Base-by-base conservation (phyloP, 1,140 invertebrate genomes). In the Drosophila tsacasi region DNA sequence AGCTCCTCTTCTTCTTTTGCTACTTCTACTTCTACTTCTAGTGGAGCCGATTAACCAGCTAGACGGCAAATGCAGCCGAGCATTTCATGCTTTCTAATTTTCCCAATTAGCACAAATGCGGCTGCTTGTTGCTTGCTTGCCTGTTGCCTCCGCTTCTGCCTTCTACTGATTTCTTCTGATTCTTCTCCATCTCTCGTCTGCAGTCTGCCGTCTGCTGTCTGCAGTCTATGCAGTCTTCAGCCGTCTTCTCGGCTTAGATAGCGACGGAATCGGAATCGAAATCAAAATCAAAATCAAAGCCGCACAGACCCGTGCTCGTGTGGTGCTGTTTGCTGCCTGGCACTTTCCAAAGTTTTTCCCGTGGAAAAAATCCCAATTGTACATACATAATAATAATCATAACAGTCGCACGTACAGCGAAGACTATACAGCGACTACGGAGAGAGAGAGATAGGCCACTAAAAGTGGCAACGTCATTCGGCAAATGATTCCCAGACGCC, bases 71-170 rank as follows among this genome's bases (percentile, higher is more conserved):
- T 79, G 76, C 75, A 74, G 66, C 81, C 67, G 65, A 85, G 79
- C 75, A 89, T 89, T 89, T 90, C 79, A 89, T 91, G 85, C 85
- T 89, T 89, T 89, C 85, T 89, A 91, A 89, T 89, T 89, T 89
- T 89, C 68, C 84, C 85, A 89, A 89, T 89, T 89, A 89, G 85
- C 85, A 87, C 81, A 85, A 87, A 89, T 83, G 71, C 81, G 75
- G 75, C 75, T 78, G 54, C 54, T 39, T 37, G 52, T 32, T 52
- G 65, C 65, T 72, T 17, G 64, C 64, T 66, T 21, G 54, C 54
- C 37, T 42, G 73, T 76, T 77, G 74, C 65, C 50, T 52, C 74
- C 55, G 64, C 58, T 52, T 61, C 42, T 27, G 44, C 61, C 65
- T 35, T 67, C 67, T 23, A 37, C 64, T 42, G 27, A 52, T 30